Percentiles rank a stretch among this genome's conserved stretches.
Conservation (phyloP, 2,888 invertebrate species). For the Calameuta idolon region DNA sequence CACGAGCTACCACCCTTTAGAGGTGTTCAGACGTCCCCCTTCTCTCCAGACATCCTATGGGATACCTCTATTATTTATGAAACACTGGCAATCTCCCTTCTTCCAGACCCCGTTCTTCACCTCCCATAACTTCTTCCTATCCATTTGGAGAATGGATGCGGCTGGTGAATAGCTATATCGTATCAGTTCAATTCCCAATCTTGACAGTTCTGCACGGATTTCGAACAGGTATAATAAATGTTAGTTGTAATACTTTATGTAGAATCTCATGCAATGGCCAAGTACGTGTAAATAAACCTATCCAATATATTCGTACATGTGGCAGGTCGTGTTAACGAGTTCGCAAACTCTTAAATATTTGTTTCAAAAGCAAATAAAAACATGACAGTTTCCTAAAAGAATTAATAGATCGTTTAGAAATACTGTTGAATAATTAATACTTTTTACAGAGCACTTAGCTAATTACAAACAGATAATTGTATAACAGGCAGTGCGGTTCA, state of each 20-base stretch:
- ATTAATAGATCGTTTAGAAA: too few species aligned
- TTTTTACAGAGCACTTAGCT: neutral
- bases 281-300: neutral
- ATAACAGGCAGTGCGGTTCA: neutral
- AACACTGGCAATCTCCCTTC: constrained; percentile 14
- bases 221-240: neutral
- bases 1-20: constrained; percentile 1
- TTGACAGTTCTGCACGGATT: neutral
- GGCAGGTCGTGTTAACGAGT: neutral
- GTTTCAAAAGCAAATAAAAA: too few species aligned
- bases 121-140: neutral
- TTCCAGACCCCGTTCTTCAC: neutral
- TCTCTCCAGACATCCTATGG: neutral
- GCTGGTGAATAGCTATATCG: neutral
- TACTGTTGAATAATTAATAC: too few species aligned
- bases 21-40: neutral
- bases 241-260: neutral
- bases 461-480: neutral
- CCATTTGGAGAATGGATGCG: neutral
- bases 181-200: neutral
- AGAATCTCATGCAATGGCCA: neutral
- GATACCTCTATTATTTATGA: constrained; percentile 29
- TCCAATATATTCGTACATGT: neutral
- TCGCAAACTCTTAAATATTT: too few species aligned
- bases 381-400: too few species aligned